Conservation (phyloP, 2,113 vertebrate species). For the Plectropomus leopardus region DNA sequence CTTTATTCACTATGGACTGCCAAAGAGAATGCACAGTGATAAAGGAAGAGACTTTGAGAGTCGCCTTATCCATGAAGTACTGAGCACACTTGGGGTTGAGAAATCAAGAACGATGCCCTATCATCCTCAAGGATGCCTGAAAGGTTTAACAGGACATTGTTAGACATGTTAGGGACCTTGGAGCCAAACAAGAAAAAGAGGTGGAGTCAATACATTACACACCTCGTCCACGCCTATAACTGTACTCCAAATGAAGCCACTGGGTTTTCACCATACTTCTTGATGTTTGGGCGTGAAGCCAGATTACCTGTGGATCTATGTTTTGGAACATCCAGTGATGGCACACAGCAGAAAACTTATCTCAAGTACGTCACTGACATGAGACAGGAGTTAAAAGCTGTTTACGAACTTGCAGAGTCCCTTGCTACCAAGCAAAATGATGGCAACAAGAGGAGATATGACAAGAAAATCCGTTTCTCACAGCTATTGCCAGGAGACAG, state of each 20-base stretch:
- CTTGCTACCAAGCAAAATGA: background rate
- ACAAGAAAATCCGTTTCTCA: no score
- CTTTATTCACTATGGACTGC: background rate
- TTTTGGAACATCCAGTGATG: background rate
- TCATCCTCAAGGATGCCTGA: background rate
- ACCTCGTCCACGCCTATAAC: background rate
- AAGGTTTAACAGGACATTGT: background rate
- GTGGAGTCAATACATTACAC: background rate
- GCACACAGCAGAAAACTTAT: background rate
- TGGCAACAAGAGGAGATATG: no score
- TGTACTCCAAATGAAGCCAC: background rate
- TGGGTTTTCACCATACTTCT: background rate
- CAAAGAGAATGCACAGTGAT: background rate
- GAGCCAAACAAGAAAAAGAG: background rate
- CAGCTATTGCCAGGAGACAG: no score
- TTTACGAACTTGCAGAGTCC: background rate
- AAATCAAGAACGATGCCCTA: background rate
- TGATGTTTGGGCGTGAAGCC: background rate
- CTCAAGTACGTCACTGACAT: background rate
- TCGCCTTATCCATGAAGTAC: background rate
- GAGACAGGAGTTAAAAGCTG: background rate
- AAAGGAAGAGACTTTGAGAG: background rate
- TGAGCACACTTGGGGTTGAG: background rate
- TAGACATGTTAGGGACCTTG: background rate
- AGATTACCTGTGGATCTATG: background rate